phyloP scores from a whole-genome alignment of 2,888 invertebrate genomes.

The Gibbula magus region DNA sequence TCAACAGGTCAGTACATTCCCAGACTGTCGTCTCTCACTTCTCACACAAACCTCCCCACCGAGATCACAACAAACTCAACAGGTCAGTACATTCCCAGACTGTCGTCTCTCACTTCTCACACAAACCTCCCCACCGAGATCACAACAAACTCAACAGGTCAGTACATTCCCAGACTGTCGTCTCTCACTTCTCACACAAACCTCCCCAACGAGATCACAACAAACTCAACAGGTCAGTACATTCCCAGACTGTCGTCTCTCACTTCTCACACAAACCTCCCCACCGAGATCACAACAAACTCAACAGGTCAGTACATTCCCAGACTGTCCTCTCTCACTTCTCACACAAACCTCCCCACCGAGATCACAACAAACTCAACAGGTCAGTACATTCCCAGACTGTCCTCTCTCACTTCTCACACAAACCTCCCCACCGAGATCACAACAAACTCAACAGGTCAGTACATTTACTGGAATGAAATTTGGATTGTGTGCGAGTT shows the following conservation, averaged over 20 bases:
- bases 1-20: constrained; percentile 81
- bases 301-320: constrained; percentile 81
- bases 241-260: constrained; percentile 84
- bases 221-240: constrained; percentile 76
- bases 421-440: constrained; percentile 54
- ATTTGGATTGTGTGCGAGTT: neutral
- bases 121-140: constrained; percentile 54
- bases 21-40: constrained; percentile 80
- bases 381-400: constrained; percentile 86
- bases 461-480: neutral
- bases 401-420: constrained; percentile 74
- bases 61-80: constrained; percentile 18
- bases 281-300: constrained; percentile 26
- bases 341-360: constrained; percentile 59
- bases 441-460: constrained; percentile 16
- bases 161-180: constrained; percentile 87
- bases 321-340: constrained; percentile 80
- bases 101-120: constrained; percentile 74
- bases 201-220: constrained; percentile 44
- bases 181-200: constrained; percentile 68
- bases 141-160: constrained; percentile 19
- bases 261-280: constrained; percentile 65
- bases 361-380: constrained; percentile 18
- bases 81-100: constrained; percentile 86
- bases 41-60: constrained; percentile 59